Evolutionary conservation across 2,113 vertebrate genomes (phyloP).

Genomic region (Stercorarius parasiticus): DNA sequence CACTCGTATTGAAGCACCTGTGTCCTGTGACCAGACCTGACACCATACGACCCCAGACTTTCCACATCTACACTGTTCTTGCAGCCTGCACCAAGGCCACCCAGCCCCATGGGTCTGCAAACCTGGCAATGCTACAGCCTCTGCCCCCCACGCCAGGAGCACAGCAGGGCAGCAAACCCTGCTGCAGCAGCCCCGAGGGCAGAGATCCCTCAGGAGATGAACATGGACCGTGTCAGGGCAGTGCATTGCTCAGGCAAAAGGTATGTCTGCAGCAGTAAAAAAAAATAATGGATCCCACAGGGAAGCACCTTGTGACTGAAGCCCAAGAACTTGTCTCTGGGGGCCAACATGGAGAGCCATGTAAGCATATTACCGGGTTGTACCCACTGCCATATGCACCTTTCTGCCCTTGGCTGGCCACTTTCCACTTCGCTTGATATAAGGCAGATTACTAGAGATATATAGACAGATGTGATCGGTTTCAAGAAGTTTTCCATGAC

Average conservation of each 20-base stretch:
- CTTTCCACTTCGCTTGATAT: not conserved
- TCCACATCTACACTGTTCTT: not conserved
- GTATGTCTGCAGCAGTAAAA: not conserved
- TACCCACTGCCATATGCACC: not conserved
- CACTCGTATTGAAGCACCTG: not conserved
- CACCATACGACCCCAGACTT: not conserved
- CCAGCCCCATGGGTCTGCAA: not conserved
- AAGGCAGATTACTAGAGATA: not conserved
- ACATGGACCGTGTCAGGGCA: not conserved
- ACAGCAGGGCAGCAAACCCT: accelerated
- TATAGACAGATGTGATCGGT: not conserved
- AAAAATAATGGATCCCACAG: not conserved
- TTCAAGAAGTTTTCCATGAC: not conserved
- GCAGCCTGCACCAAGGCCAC: not conserved
- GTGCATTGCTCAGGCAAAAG: not conserved
- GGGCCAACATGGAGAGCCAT: not conserved
- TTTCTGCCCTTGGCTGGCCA: not conserved
- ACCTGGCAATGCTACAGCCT: not conserved
- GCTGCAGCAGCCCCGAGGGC: not conserved
- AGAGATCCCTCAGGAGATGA: not conserved
- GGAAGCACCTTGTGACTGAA: not conserved
- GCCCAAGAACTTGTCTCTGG: not conserved
- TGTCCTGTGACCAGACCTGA: not conserved
- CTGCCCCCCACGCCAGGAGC: not conserved
- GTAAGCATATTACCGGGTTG: not conserved